Base-by-base conservation (phyloP, 2,888 invertebrate genomes). In the Neuroscelio doddi region DNA sequence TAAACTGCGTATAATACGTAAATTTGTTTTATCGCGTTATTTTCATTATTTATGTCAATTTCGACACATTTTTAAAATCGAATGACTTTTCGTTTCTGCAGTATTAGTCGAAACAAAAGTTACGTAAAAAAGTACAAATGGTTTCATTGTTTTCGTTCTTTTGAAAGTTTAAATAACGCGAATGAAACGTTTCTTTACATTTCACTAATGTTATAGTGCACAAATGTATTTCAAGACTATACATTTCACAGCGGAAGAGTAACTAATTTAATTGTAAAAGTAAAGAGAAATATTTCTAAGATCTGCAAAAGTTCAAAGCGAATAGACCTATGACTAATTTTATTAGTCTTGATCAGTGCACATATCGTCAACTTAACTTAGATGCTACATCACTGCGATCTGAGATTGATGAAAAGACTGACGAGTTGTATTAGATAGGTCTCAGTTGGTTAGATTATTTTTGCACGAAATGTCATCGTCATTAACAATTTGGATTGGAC, bases 91-190 rank as follows among this genome's bases (percentile, higher is more conserved):
- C n/a, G 26, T 42, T 29, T 55, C 7, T 36, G 36, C 64, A 64
- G 58, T 59, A 64, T 59, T 59, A 65, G 45, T 65, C 45, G 12
- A 8, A 12, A 34, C 34, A 34, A 34, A 45, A 45, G 15, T 29
- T 29, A 29, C 44, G 26, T 65, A 30, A 56, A 39, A 21, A 46
- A 65, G 65, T 65, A 65, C 65, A 65, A 65, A 56, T 34, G 5
- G 17, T 39, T 39, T 17, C 9, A 39, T 15, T 17, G 21, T 21
- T 21, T 21, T 21, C 5, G 3, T 21, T 3, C 21, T 21, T 21
- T 21, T 21, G 14, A 8, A 32, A 50, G n/a, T 46, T 21, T 52
- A 51, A 9, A 27, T n/a, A 32, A 8, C 27, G 27, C 21, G 21
- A 21, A 21, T 5, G 5, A 21, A 21, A 21, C 21, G 2, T 21